Percentiles rank a stretch among this genome's conserved stretches.
phyloP scores from a whole-genome alignment of 2,113 vertebrate genomes.

The Paraplagusia blochii region DNA sequence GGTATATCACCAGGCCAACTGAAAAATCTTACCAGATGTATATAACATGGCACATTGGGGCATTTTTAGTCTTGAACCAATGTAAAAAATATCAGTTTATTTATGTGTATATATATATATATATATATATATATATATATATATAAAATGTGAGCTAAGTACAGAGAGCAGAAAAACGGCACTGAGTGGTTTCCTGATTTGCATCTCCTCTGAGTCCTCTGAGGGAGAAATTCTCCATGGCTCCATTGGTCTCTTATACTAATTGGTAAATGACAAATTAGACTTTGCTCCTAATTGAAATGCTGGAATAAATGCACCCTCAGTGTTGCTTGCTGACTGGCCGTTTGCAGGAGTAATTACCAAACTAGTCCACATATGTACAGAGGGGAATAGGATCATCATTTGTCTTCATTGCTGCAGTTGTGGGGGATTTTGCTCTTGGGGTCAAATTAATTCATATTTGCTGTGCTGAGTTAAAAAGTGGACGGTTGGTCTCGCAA shows the following conservation, averaged over 20 bases:
- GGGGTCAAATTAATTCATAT: constrained; percentile 50
- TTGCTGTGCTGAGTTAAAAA: constrained; percentile 27
- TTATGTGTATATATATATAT: too few species aligned
- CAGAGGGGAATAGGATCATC: constrained; percentile 39
- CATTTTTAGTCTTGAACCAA: too few species aligned
- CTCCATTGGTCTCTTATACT: constrained; percentile 43
- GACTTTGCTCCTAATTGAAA: constrained; percentile 64
- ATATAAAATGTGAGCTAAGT: too few species aligned
- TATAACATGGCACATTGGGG: too few species aligned
- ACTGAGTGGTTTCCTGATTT: constrained; percentile 12
- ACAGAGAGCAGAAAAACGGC: too few species aligned
- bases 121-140: too few species aligned
- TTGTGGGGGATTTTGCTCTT: constrained; percentile 41
- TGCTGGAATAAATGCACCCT: constrained; percentile 56
- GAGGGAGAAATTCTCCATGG: constrained; percentile 37
- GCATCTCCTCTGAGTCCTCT: constrained; percentile 36
- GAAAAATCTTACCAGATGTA: too few species aligned
- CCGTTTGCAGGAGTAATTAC: constrained; percentile 53
- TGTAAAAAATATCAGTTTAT: too few species aligned
- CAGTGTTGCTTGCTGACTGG: constrained; percentile 42
- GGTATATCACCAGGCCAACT: too few species aligned
- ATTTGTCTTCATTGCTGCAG: constrained; percentile 59
- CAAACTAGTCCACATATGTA: constrained; percentile 43
- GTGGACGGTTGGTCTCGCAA: constrained; percentile 21
- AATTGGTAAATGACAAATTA: constrained; percentile 68